Evolutionary conservation across 2,113 vertebrate genomes (phyloP).

Genomic region (Leptobrachium ailaonicum): DNA sequence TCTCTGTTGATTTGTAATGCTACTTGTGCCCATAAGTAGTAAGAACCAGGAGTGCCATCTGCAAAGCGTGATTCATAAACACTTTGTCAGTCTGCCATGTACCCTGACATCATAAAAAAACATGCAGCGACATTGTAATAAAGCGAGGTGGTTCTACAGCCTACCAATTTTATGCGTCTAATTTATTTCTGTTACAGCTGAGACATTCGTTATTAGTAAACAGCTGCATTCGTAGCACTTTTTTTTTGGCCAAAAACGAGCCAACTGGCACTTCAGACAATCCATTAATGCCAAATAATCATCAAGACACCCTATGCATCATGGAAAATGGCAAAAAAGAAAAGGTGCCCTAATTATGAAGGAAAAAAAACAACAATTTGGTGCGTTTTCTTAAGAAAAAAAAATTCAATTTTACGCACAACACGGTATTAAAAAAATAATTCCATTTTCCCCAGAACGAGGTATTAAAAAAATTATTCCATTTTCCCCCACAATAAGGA

Average conservation of each 20-base stretch:
- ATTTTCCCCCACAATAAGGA: no score
- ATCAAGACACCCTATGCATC: conserved; percentile 65
- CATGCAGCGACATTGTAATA: conserved; percentile 78
- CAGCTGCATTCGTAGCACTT: conserved; percentile 79
- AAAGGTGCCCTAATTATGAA: conserved; percentile 61
- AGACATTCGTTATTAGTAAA: conserved; percentile 86
- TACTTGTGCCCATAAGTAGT: conserved; percentile 74
- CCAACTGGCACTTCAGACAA: conserved; percentile 76
- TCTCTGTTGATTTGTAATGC: conserved; percentile 70
- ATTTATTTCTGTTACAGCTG: conserved; percentile 85
- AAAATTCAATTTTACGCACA: neutral
- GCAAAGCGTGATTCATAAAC: conserved; percentile 86
- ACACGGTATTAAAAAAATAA: neutral
- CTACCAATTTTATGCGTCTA: conserved; percentile 81
- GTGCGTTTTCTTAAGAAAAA: neutral
- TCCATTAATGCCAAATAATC: conserved; percentile 79
- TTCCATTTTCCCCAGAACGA: no score
- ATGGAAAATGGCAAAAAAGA: conserved; percentile 38
- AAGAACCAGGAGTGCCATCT: conserved; percentile 80
- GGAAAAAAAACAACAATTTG: neutral
- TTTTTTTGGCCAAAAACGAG: conserved; percentile 55
- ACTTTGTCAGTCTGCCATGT: conserved; percentile 81
- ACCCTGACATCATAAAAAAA: conserved; percentile 82
- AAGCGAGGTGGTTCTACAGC: conserved; percentile 73
- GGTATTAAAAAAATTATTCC: neutral